These are phyloP conservation scores for Synanthedon myopaeformis DNA, from an alignment of 2,888 invertebrate species.

Conservation along the genomic window DNA sequence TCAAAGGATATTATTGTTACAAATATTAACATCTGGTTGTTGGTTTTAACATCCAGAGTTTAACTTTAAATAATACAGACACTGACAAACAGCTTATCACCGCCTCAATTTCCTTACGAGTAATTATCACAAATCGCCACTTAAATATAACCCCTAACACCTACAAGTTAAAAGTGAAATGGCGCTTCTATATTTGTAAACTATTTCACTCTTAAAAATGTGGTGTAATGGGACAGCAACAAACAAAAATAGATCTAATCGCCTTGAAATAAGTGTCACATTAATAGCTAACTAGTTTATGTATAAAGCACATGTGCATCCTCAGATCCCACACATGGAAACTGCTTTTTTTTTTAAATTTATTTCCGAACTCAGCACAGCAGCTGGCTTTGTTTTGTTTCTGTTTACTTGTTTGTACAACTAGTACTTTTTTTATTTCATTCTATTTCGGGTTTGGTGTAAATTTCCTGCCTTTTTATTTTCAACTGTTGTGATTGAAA, in stretches of 20 bases:
- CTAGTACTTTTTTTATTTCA: constrained; percentile 17
- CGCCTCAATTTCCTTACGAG: no score
- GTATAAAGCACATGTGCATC: constrained; percentile 16
- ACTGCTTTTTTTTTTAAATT: constrained; percentile 20
- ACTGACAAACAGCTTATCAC: no score
- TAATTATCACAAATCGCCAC: background rate
- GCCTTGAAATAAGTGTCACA: background rate
- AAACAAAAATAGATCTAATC: background rate
- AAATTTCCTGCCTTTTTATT: background rate
- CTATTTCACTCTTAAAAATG: background rate
- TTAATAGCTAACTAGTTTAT: background rate
- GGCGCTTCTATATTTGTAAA: no score
- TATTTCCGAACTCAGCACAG: constrained; percentile 38
- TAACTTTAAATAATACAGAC: no score
- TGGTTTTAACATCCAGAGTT: no score
- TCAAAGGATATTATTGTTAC: no score
- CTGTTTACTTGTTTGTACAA: constrained; percentile 8
- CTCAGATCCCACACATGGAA: constrained; percentile 27
- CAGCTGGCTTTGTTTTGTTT: constrained; percentile 40
- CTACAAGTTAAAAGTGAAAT: background rate
- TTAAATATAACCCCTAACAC: background rate
- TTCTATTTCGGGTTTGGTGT: background rate
- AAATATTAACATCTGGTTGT: no score
- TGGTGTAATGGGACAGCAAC: background rate
- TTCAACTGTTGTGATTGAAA: no score